These are phyloP conservation scores for Gambusia yucatana DNA, from an alignment of 2,797 vertebrate genomes.

Conservation along the genomic window DNA sequence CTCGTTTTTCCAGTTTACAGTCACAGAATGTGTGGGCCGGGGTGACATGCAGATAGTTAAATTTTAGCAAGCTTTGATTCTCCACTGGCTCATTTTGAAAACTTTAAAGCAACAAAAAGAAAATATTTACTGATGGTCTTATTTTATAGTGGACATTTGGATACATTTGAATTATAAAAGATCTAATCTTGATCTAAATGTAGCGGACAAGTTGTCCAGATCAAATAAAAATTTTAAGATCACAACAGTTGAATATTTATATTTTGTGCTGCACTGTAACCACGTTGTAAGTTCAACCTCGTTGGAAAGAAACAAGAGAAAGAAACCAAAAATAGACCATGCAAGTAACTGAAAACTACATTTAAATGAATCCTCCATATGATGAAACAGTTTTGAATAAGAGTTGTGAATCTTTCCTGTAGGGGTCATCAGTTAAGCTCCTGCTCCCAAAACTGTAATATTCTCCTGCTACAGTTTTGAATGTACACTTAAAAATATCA, in stretches of 20 bases:
- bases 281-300: neutral
- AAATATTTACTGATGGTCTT: neutral
- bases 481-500: too few relatives aligned
- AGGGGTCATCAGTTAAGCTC: too few relatives aligned
- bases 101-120: slow-evolving; percentile 18
- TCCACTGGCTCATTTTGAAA: slow-evolving; percentile 40
- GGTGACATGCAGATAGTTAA: slow-evolving; percentile 58
- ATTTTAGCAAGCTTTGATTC: slow-evolving; percentile 52
- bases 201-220: neutral
- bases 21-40: slow-evolving; percentile 42
- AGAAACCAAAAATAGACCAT: neutral
- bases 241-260: neutral
- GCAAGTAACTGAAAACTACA: neutral
- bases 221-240: neutral
- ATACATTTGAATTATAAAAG: neutral
- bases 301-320: neutral
- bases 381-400: neutral
- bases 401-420: neutral
- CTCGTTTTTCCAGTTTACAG: slow-evolving; percentile 53
- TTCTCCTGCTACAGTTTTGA: too few relatives aligned
- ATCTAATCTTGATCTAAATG: neutral
- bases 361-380: neutral
- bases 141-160: neutral
- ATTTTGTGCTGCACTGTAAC: neutral
- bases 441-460: too few relatives aligned